A percentile compares a stretch with the other conserved stretches of the same genome.
phyloP scores from a whole-genome alignment of 2,113 vertebrate species.

The Ceyx cyanopectus region DNA sequence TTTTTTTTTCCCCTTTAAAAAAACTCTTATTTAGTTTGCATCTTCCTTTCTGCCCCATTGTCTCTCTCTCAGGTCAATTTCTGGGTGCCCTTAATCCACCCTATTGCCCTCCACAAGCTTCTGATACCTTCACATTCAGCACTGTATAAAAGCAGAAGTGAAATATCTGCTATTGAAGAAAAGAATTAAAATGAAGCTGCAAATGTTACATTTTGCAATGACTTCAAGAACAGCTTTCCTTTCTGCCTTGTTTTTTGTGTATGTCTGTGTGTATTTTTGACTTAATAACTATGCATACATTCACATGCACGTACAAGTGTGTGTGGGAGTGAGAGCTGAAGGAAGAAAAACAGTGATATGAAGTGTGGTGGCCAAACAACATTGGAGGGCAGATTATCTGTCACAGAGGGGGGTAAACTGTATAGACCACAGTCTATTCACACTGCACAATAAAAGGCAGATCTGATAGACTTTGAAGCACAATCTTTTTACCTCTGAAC shows the following conservation, averaged over 20 bases:
- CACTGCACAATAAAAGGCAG: neutral
- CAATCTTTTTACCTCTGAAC: neutral
- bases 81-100: neutral
- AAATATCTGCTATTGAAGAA: neutral
- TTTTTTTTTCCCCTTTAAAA: neutral
- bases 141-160: neutral
- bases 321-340: slow-evolving; percentile 46
- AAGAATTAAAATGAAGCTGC: neutral
- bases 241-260: slow-evolving; percentile 18
- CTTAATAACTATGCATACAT: slow-evolving; percentile 56
- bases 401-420: neutral
- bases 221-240: neutral
- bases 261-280: slow-evolving; percentile 27
- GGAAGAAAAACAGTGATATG: neutral
- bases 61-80: neutral
- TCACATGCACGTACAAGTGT: slow-evolving; percentile 49
- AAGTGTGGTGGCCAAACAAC: neutral
- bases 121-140: neutral
- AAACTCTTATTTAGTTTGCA: neutral
- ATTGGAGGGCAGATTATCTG: neutral
- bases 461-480: neutral
- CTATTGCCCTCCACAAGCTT: neutral
- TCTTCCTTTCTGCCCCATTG: neutral
- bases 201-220: neutral
- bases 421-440: neutral